phyloP scores from a whole-genome alignment of 2,113 vertebrate genomes.

The Entomyzon cyanotis region DNA sequence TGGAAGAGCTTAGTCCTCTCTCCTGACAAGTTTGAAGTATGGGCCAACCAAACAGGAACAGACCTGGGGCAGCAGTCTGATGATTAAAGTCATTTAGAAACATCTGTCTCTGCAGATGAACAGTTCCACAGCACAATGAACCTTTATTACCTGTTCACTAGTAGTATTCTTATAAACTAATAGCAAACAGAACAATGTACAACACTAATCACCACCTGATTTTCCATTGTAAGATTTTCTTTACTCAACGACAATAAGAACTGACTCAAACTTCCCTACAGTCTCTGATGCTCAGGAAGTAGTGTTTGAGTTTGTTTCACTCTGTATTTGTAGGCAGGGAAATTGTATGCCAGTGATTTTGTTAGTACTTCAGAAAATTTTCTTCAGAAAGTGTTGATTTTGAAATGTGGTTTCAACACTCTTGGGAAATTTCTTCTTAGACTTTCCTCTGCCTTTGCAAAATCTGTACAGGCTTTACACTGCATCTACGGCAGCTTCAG shows the following conservation, averaged over 20 bases:
- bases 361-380: background rate
- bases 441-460: background rate
- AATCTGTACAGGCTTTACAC: background rate
- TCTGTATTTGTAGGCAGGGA: background rate
- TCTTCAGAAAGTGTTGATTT: background rate
- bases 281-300: background rate
- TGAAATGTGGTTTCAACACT: background rate
- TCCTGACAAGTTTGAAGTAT: background rate
- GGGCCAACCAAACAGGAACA: background rate
- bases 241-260: background rate
- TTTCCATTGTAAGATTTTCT: background rate
- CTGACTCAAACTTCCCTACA: background rate
- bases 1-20: background rate
- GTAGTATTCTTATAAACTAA: background rate
- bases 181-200: background rate
- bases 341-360: fast-evolving
- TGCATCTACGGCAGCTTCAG: background rate
- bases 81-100: background rate
- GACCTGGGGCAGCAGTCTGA: background rate
- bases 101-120: background rate
- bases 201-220: background rate
- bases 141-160: background rate
- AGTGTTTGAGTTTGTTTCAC: background rate
- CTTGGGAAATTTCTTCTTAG: background rate
- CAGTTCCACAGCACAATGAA: background rate